phyloP scores from a whole-genome alignment of 1,140 invertebrate species.

The Ridgeia piscesae region DNA sequence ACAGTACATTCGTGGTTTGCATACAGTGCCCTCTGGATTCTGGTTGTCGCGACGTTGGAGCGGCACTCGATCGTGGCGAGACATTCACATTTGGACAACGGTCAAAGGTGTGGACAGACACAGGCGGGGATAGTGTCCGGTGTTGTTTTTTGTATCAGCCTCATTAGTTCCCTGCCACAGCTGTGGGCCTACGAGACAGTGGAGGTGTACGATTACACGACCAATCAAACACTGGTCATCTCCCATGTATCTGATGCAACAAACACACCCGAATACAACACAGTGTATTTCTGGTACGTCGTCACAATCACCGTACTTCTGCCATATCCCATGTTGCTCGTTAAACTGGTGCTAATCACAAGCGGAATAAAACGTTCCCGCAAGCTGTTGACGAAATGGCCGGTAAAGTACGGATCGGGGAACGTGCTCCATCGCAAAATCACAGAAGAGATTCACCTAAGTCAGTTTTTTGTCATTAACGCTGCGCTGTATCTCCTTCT shows the following conservation, averaged over 20 bases:
- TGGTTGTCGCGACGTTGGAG: conserved; percentile 49
- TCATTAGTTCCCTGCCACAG: conserved; percentile 49
- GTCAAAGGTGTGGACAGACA: conserved; percentile 39
- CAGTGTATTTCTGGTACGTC: conserved; percentile 53
- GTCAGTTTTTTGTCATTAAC: conserved; percentile 42
- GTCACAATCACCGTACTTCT: conserved; percentile 47
- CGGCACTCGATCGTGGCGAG: conserved; percentile 13
- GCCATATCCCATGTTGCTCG: conserved; percentile 42
- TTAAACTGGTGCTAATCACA: conserved; percentile 26
- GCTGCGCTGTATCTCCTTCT: conserved; percentile 41
- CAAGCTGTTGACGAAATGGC: conserved; percentile 34
- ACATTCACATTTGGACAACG: conserved; percentile 29
- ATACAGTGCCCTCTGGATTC: conserved; percentile 49
- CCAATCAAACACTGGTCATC: conserved; percentile 35
- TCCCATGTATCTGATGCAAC: conserved; percentile 38
- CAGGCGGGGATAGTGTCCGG: conserved; percentile 45
- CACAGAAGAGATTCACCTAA: conserved; percentile 44
- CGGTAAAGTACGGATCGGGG: conserved; percentile 31
- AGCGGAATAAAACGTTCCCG: background rate
- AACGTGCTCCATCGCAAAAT: conserved; percentile 42
- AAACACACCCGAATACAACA: conserved; percentile 43
- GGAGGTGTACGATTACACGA: conserved; percentile 30
- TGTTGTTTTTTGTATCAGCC: conserved; percentile 46
- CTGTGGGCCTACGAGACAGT: conserved; percentile 49
- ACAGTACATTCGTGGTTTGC: conserved; percentile 49